These are phyloP conservation scores for Ophion slaviceki DNA, from an alignment of 2,888 invertebrate genomes.

Conservation along the genomic window DNA sequence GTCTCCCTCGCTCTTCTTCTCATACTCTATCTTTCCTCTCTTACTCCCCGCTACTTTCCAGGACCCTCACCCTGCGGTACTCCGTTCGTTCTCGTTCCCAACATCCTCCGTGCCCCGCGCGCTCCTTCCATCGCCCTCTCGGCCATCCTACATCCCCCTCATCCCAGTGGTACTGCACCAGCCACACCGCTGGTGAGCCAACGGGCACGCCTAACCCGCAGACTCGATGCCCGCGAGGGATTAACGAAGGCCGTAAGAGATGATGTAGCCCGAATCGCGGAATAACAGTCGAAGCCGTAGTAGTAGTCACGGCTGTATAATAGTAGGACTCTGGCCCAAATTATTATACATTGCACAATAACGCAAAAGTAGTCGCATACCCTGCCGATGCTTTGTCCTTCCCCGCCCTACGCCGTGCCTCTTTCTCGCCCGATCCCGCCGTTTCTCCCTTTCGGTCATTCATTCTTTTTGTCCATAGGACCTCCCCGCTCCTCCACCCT, in stretches of 20 bases:
- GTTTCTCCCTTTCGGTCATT: conserved; percentile 45
- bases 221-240: conserved; percentile 77
- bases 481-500: conserved; percentile 5
- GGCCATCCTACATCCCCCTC: conserved; percentile 45
- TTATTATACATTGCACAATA: conserved; percentile 80
- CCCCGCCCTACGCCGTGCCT: conserved; percentile 3
- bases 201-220: conserved; percentile 77
- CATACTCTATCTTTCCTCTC: conserved; percentile 55
- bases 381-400: conserved; percentile 51
- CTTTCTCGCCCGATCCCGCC: background rate
- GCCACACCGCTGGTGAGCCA: conserved; percentile 71
- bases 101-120: conserved; percentile 52
- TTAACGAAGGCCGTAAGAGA: conserved; percentile 73
- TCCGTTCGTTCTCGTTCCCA: conserved; percentile 60
- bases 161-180: conserved; percentile 62
- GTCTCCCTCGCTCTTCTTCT: conserved; percentile 21
- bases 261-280: conserved; percentile 53
- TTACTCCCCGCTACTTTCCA: conserved; percentile 52
- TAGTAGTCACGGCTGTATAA: conserved; percentile 26
- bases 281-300: conserved; percentile 6
- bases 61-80: conserved; percentile 59
- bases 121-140: conserved; percentile 55
- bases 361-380: conserved; percentile 74
- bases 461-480: conserved; percentile 35
- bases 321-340: conserved; percentile 69